Conservation (phyloP, 2,113 vertebrate genomes). For the Panthera leo region DNA sequence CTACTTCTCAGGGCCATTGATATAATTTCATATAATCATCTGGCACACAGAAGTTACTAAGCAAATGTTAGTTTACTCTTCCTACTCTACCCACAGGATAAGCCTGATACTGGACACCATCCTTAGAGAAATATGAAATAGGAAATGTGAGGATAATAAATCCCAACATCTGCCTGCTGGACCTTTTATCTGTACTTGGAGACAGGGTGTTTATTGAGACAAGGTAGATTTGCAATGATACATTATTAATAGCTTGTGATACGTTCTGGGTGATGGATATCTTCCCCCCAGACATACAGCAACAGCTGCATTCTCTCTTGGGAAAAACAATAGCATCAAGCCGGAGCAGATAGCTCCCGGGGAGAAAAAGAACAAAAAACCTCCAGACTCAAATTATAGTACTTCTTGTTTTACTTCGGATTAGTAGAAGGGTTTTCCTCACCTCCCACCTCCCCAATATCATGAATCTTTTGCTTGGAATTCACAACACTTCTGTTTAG, state of each 20-base stretch:
- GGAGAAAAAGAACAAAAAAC: not conserved
- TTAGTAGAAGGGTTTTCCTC: not conserved
- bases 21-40: not conserved
- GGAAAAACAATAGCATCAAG: conserved; percentile 49
- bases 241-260: conserved; percentile 75
- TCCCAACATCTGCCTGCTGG: conserved; percentile 66
- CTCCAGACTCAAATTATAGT: not conserved
- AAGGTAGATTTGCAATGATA: conserved; percentile 72
- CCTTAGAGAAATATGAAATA: conserved; percentile 33
- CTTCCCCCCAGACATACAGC: conserved; percentile 50
- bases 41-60: not conserved
- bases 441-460: not conserved
- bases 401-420: not conserved
- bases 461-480: not conserved
- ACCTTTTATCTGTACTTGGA: conserved; percentile 68
- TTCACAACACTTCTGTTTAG: not conserved
- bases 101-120: not conserved
- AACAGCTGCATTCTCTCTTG: conserved; percentile 62
- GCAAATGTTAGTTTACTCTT: not conserved
- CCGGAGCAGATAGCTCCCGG: conserved; percentile 14
- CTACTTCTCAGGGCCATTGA: not conserved
- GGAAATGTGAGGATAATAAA: conserved; percentile 55
- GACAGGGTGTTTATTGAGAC: conserved; percentile 70
- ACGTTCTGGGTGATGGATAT: conserved; percentile 61
- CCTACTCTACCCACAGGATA: not conserved